Base-by-base conservation (phyloP, 2,797 vertebrate species). In the Acrossocheilus wenchowensis region DNA sequence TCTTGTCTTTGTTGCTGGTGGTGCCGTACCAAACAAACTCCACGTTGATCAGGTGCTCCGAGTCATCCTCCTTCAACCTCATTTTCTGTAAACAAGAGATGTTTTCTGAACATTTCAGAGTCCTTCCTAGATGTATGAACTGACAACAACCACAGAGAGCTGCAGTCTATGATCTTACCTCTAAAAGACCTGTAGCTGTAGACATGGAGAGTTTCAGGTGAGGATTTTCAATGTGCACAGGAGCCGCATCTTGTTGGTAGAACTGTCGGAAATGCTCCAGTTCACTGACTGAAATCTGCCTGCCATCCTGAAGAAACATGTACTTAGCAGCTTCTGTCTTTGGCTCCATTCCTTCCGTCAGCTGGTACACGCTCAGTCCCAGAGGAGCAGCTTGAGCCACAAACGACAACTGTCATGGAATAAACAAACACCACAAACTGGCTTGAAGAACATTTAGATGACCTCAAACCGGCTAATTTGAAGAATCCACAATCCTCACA, bases 1-100 rank as follows among this genome's bases (percentile, higher is more conserved):
- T 99, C 93, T 96, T 98, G 91, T 99, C 97, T 84, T 89, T 92
- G 71, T 94, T 96, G 68, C 78, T 93, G 64, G 94, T 94, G 41
- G 97, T 98, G 86, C 97, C 97, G 21, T 98, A 98, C 97, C 97
- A 98, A 39, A 94, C 90, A 89, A 99, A 98, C 2, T 96, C 95
- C 64, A 98, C 91, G 82, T 95, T 95, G 54, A 97, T 81, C 72
- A 93, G 92, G 62, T 93, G 95, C 50, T 91, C 93, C 83, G 92
- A 93, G 81, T 94, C 81, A 84, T 96, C 93, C 26, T 95, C 95
- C 90, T 96, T 97, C 81, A 86, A 93, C 87, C 89, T 92, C 83
- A 97, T 90, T 95, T 94, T 94, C 97, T 97, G 93, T 91, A 83
- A 79, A 75, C 84, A 36, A 62, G 36, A 89, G 7, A 81, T 8